Evolutionary conservation across 2,888 invertebrate genomes (phyloP), one percentile per base, ranked within the genome.

Genomic region (Phymatocera aterrima): DNA sequence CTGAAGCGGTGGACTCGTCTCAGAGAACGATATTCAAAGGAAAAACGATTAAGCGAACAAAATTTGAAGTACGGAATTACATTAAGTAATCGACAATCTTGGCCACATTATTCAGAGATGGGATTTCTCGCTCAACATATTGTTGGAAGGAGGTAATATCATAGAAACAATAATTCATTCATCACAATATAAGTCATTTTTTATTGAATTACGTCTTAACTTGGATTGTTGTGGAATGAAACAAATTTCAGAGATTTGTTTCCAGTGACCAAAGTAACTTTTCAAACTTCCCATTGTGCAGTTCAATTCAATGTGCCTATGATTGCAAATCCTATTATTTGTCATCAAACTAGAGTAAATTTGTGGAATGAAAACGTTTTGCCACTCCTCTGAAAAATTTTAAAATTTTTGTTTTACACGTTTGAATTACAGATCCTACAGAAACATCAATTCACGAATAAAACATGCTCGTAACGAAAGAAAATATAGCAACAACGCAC

Each of bases 1-100:
- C 72, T 72, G 4, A 72, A 72, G 24, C 51, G 72, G 31, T 72
- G 51, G 48, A 51, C 34, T 21, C 72, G 51, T 28, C 72, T 48
- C 15, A 31, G 72, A 51, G 51, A 51, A 6, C 24, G 72, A 51
- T 72, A 48, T 51, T 48, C 48, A 10, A 51, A 46, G 46, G 68
- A 68, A 24, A 68, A 68, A 68, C 24, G 68, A 28, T 28, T 68
- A 24, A 46, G 46, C 24, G 72, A 72, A 51, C 31, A 21, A 34
- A 72, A 12, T 72, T 15, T 34, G 3, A 48, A 21, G 34, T 34
- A 51, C 6, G 51, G 34, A 51, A 28, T 3, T 1, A 8, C 40
- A 21, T 18, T 40, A 5, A 24, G 8, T 31, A 21, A 43, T 43
- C 68, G 46, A 46, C 68, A 46, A 1, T 46, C 21, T 1, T 68